Conservation (phyloP, 2,888 invertebrate genomes). For the Gymnoscelis rufifasciata region DNA sequence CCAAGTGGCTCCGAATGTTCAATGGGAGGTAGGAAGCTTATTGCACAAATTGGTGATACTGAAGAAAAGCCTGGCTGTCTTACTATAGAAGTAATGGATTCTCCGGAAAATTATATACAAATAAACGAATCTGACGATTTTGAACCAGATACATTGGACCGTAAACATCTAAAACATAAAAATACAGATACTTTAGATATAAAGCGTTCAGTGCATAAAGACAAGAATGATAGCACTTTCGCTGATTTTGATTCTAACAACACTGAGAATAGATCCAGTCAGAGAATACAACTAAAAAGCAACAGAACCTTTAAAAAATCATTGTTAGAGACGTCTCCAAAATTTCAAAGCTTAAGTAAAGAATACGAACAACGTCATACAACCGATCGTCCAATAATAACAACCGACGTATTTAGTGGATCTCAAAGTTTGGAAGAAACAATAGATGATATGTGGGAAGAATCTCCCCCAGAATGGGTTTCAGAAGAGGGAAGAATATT, state of each 20-base stretch:
- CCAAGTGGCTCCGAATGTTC: slow-evolving; percentile 80
- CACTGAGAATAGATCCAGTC: slow-evolving; percentile 40
- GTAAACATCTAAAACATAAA: slow-evolving; percentile 81
- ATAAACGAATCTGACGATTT: slow-evolving; percentile 90
- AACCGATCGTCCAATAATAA: slow-evolving; percentile 60
- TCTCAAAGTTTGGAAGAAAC: slow-evolving; percentile 51
- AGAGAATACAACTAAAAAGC: slow-evolving; percentile 82
- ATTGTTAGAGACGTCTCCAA: slow-evolving; percentile 56
- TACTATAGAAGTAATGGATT: slow-evolving; percentile 90
- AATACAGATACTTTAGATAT: slow-evolving; percentile 88
- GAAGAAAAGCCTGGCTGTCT: slow-evolving; percentile 86
- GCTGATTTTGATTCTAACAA: slow-evolving; percentile 54
- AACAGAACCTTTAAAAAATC: slow-evolving; percentile 85
- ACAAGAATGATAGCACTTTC: slow-evolving; percentile 48
- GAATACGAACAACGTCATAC: slow-evolving; percentile 83
- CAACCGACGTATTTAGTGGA: slow-evolving; percentile 47
- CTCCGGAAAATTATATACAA: slow-evolving; percentile 86
- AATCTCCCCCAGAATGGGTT: slow-evolving; percentile 56
- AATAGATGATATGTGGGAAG: slow-evolving; percentile 53
- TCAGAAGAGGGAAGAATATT: slow-evolving; percentile 81
- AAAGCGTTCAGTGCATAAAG: slow-evolving; percentile 80
- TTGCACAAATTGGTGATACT: slow-evolving; percentile 64
- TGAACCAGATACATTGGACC: slow-evolving; percentile 91
- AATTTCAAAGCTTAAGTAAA: slow-evolving; percentile 84
- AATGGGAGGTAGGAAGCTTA: slow-evolving; percentile 77